phyloP scores from a whole-genome alignment of 2,888 invertebrate species.

The Acleris laterana region DNA sequence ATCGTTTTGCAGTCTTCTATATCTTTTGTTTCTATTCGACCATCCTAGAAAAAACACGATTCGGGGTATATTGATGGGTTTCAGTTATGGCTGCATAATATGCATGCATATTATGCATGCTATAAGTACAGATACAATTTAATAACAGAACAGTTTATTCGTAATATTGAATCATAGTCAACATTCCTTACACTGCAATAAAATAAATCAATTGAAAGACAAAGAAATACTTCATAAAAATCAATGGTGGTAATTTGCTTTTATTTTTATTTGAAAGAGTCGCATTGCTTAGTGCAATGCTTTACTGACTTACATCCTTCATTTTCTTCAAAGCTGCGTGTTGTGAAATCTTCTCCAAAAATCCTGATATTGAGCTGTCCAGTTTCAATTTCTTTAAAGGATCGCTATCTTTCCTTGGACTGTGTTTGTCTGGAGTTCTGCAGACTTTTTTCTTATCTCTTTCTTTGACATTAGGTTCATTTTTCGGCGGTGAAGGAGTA shows the following conservation, averaged over 20 bases:
- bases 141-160: no score
- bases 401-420: conserved; percentile 52
- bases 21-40: conserved; percentile 46
- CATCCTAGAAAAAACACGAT: conserved; percentile 46
- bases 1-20: conserved; percentile 74
- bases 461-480: conserved; percentile 34
- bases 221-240: no score
- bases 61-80: background rate
- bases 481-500: conserved; percentile 53
- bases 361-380: conserved; percentile 55
- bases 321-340: conserved; percentile 52
- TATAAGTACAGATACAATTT: background rate
- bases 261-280: no score
- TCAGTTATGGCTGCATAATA: no score
- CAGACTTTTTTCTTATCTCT: conserved; percentile 44
- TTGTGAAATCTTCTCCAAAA: conserved; percentile 52
- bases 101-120: no score
- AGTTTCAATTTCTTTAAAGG: conserved; percentile 58
- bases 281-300: background rate
- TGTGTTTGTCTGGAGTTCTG: conserved; percentile 52
- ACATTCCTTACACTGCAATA: no score
- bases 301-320: conserved; percentile 48
- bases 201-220: no score
- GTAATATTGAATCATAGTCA: no score
- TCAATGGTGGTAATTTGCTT: no score